These are phyloP conservation scores for Melanotaenia pygmaea DNA, from an alignment of 2,797 vertebrate genomes.

Conservation along the genomic window DNA sequence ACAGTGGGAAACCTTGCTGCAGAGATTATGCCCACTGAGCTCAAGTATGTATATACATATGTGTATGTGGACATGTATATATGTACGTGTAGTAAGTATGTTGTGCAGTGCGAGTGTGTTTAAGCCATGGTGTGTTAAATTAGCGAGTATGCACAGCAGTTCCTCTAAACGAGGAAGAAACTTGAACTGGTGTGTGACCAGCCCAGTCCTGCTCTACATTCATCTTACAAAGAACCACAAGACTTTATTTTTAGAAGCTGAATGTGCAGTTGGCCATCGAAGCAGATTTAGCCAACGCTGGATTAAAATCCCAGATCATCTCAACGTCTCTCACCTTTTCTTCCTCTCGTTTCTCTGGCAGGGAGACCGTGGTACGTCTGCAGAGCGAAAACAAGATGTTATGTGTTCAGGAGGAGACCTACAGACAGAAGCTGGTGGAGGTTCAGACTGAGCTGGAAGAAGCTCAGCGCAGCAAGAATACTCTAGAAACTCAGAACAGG, in stretches of 20 bases:
- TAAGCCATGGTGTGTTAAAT: neutral
- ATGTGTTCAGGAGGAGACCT: conserved; percentile 87
- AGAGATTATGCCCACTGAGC: conserved; percentile 91
- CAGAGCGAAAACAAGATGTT: conserved; percentile 92
- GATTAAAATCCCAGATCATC: conserved; percentile 10
- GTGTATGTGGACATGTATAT: too few species aligned
- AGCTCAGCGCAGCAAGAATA: conserved; percentile 85
- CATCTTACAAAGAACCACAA: neutral
- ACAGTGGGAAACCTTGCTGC: conserved; percentile 87
- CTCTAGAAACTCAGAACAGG: conserved; percentile 89
- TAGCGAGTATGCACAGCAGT: conserved; percentile 7
- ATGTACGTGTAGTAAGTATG: neutral
- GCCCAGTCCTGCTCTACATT: conserved; percentile 27
- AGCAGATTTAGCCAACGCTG: conserved; percentile 30
- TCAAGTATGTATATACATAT: conserved; percentile 81
- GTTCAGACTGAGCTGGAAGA: conserved; percentile 87
- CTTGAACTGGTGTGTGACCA: conserved; percentile 15
- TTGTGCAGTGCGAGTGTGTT: neutral
- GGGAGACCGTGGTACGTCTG: conserved; percentile 88
- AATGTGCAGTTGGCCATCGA: conserved; percentile 23
- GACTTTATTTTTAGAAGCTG: conserved; percentile 51
- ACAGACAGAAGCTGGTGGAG: conserved; percentile 82
- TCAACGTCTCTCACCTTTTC: neutral
- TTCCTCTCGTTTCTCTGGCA: conserved; percentile 45
- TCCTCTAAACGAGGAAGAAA: conserved; percentile 9